Conservation (phyloP, 2,797 vertebrate genomes). For the Onychomys arenicola region DNA sequence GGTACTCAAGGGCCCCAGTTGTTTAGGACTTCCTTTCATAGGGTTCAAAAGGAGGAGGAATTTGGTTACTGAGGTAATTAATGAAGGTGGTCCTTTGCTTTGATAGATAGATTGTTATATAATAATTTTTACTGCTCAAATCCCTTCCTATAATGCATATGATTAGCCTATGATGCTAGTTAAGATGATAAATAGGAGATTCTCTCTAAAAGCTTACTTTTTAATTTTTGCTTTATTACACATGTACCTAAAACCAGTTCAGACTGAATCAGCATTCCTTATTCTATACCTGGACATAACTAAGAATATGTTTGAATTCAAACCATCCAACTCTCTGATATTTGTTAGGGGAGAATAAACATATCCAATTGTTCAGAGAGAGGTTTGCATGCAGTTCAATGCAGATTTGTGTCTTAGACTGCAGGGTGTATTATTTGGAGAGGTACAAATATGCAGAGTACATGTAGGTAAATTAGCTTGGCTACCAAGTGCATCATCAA, state of each 20-base stretch:
- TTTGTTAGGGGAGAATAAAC: not conserved
- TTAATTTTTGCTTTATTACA: not conserved
- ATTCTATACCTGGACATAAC: not conserved
- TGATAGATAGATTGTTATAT: not conserved
- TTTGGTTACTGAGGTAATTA: not conserved
- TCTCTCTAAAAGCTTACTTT: not conserved
- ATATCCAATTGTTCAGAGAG: not conserved
- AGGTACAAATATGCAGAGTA: not conserved
- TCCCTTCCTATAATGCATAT: not conserved
- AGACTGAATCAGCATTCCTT: not conserved
- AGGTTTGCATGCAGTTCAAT: not conserved
- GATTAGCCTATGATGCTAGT: not conserved
- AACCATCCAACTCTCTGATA: not conserved
- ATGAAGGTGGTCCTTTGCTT: not conserved
- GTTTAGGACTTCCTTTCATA: not conserved
- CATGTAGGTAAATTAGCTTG: not conserved
- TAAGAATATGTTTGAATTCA: not conserved
- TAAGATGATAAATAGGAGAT: not conserved
- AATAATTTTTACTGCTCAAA: not conserved
- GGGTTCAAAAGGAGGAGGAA: not conserved
- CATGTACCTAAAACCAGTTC: not conserved
- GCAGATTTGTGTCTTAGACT: not conserved
- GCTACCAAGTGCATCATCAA: not conserved
- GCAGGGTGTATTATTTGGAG: not conserved
- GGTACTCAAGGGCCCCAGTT: not conserved